A percentile compares a stretch with the other conserved stretches of the same genome.
These are phyloP conservation scores for Perccottus glenii DNA, from an alignment of 2,113 vertebrate species.

Conservation along the genomic window DNA sequence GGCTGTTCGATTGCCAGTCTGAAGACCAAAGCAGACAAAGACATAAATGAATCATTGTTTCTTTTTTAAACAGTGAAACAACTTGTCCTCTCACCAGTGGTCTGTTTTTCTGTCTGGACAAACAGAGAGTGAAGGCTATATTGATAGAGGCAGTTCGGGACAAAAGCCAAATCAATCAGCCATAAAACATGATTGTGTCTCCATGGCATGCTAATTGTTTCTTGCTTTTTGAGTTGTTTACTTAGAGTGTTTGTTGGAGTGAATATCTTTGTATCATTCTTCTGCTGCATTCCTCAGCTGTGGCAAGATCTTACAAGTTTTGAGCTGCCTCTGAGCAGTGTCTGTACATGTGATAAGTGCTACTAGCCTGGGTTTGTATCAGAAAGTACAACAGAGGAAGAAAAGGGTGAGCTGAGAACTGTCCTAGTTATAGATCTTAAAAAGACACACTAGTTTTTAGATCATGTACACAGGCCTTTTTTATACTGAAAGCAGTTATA, in stretches of 20 bases:
- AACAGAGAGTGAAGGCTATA: background rate
- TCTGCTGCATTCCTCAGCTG: constrained; percentile 51
- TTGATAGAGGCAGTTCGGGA: constrained; percentile 31
- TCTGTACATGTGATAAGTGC: background rate
- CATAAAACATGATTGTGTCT: constrained; percentile 20
- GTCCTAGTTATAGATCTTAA: background rate
- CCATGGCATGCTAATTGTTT: constrained; percentile 22
- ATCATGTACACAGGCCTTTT: no score
- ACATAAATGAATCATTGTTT: background rate
- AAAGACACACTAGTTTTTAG: no score
- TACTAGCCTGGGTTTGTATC: background rate
- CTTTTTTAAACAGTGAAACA: background rate
- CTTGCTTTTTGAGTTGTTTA: constrained; percentile 8
- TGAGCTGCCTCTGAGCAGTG: background rate
- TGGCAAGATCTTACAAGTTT: constrained; percentile 43
- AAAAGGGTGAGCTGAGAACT: no score
- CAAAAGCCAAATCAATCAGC: constrained; percentile 37
- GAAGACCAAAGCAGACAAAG: background rate
- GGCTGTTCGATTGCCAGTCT: background rate
- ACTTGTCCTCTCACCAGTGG: constrained; percentile 2
- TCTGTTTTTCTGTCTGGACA: background rate
- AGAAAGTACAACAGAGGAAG: background rate
- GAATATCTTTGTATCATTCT: constrained; percentile 40
- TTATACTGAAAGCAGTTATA: no score
- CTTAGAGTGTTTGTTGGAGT: constrained; percentile 15